A percentile compares a stretch with the other conserved stretches of the same genome.
Conservation (phyloP, 2,797 vertebrate genomes). For the Ambastaia sidthimunki region DNA sequence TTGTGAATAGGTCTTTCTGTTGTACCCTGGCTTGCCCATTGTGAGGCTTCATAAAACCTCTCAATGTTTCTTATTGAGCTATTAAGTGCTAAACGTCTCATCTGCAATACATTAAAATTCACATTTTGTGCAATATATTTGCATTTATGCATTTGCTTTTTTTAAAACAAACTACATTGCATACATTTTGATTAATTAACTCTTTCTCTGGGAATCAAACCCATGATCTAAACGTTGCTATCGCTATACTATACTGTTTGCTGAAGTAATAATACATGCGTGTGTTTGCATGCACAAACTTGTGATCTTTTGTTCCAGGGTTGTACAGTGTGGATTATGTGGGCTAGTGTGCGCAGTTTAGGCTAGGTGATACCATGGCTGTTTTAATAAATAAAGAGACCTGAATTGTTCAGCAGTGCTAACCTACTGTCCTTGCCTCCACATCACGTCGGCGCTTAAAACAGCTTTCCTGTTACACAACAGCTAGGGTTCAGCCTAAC, state of each 20-base stretch:
- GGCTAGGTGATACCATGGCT: background rate
- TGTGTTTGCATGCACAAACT: background rate
- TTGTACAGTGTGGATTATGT: background rate
- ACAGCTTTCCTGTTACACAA: slow-evolving; percentile 34
- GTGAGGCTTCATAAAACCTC: slow-evolving; percentile 10
- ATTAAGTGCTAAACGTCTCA: background rate
- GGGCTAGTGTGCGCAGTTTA: background rate
- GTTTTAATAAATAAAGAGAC: slow-evolving; percentile 17
- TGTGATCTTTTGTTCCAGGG: background rate
- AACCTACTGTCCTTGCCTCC: slow-evolving; percentile 14
- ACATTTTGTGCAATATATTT: too few species aligned
- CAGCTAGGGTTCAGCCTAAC: slow-evolving; percentile 1
- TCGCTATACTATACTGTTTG: background rate
- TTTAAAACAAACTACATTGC: background rate
- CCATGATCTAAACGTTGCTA: background rate
- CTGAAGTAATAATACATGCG: background rate
- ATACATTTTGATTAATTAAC: background rate
- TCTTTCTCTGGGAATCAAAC: background rate
- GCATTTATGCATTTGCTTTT: too few species aligned
- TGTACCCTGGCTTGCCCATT: background rate
- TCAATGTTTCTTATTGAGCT: background rate
- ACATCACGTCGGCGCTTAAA: slow-evolving; percentile 5
- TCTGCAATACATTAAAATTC: background rate
- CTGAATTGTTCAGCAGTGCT: slow-evolving; percentile 18
- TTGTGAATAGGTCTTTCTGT: slow-evolving; percentile 1